Evolutionary conservation across 1,140 invertebrate species (phyloP), one percentile per base, ranked within the genome.

Genomic region (Zaprionus camerounensis): DNA sequence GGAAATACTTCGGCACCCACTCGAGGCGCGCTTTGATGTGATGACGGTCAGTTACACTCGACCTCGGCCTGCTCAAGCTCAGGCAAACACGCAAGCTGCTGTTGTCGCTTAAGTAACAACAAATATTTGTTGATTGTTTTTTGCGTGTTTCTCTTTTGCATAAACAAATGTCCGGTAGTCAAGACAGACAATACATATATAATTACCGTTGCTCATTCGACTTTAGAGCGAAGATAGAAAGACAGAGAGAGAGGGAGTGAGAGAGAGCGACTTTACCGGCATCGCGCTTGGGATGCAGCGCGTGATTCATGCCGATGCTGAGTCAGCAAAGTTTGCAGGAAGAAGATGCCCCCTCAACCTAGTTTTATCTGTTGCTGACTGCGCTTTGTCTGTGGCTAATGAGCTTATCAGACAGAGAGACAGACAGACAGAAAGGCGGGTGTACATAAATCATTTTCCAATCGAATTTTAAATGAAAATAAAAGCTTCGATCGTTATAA

Each of bases 41-140:
- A 51, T 44, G 41, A 49, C 38, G 66, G 61, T 75, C 51, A 75
- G 67, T 75, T 75, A 58, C 22, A 34, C 20, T 53, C 11, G 17
- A 41, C 31, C 11, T 26, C 15, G 24, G 22, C 6, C 31, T 36
- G 56, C 36, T 63, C 17, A 20, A 12, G 49, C 28, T 69, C 28
- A 64, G 15, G 31, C 31, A 34, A 41, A 41, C 5, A 41, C 38
- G 15, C 38, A 41, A 13, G 15, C 38, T 41, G 13, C 4, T 15
- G 13, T 15, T 15, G 15, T 44, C 15, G 15, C 41, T 62, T 31
- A 72, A 76, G 68, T 69, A 63, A 75, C 63, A 76, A 82, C 80
- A 82, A 82, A 71, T 80, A 82, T 76, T 82, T 55, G 59, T 51
- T 66, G 67, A 62, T 46, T 46, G 41, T 46, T 46, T 46, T 56